phyloP scores from a whole-genome alignment of 2,113 vertebrate genomes.

The Mobula hypostoma region DNA sequence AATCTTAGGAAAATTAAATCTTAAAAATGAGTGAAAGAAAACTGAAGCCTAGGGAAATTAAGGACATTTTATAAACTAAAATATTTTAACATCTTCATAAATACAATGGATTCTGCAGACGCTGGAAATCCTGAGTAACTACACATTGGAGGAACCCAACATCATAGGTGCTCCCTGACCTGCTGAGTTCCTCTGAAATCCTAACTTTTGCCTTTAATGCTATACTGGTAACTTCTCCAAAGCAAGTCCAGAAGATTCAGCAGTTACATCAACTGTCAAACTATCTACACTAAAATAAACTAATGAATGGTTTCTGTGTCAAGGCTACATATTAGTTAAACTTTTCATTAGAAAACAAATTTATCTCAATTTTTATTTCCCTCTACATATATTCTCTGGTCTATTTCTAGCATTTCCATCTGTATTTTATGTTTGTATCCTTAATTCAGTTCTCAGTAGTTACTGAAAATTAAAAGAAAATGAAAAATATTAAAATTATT shows the following conservation, averaged over 20 bases:
- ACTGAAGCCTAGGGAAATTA: neutral
- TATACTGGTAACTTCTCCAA: neutral
- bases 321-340: neutral
- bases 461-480: neutral
- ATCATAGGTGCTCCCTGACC: too few relatives aligned
- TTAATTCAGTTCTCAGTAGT: neutral
- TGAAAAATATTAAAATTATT: neutral
- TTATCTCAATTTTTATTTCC: too few relatives aligned
- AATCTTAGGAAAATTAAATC: neutral
- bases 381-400: too few relatives aligned
- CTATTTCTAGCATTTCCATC: too few relatives aligned
- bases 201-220: neutral
- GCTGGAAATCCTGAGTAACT: too few relatives aligned
- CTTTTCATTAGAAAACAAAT: too few relatives aligned
- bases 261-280: neutral
- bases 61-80: neutral
- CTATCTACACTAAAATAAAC: neutral
- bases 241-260: neutral
- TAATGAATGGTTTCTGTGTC: neutral
- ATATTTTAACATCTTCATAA: neutral
- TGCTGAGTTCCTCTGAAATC: too few relatives aligned
- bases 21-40: neutral
- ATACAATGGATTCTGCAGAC: too few relatives aligned
- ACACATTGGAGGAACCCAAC: too few relatives aligned
- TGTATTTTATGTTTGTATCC: neutral